Percentiles rank a stretch among this genome's conserved stretches.
Evolutionary conservation across 2,797 vertebrate species (phyloP).

Genomic region (Tenualosa ilisha): DNA sequence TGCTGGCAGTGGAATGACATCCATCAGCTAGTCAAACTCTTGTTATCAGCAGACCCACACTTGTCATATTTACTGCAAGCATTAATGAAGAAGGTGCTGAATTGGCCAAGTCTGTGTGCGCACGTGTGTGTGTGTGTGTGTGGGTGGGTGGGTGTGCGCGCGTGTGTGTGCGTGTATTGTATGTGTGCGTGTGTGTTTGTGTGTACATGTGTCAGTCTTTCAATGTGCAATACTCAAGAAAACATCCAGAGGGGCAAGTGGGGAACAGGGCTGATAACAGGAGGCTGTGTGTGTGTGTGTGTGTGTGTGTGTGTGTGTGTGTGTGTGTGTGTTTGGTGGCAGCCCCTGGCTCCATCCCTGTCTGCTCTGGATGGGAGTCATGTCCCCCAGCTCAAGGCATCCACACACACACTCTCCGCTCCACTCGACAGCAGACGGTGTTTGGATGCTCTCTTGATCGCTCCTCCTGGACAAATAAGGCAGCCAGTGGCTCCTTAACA

Average conservation of each 20-base stretch:
- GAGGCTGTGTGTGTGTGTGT: neutral
- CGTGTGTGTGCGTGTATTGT: conserved; percentile 1
- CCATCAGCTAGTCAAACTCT: neutral
- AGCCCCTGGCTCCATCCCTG: neutral
- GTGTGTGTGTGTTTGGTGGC: neutral
- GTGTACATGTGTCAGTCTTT: conserved; percentile 21
- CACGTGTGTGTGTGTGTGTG: conserved; percentile 12
- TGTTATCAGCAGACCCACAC: conserved; percentile 29
- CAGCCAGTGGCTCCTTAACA: neutral
- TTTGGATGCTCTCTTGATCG: conserved; percentile 1
- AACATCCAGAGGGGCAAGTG: neutral
- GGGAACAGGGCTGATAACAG: neutral
- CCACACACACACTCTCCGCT: neutral
- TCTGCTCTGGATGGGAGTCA: conserved; percentile 13
- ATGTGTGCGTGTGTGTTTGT: conserved; percentile 23
- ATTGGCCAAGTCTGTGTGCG: conserved; percentile 15
- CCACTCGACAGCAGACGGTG: neutral
- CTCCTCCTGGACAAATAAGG: neutral
- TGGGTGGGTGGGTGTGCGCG: conserved; percentile 14
- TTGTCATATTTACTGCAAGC: conserved; percentile 35
- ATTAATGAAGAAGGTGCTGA: conserved; percentile 34
- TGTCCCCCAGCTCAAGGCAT: neutral
- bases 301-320: neutral
- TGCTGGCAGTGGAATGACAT: neutral
- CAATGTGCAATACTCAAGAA: neutral